These are phyloP conservation scores for Oryzias melastigma DNA, from an alignment of 2,113 vertebrate species.

Conservation along the genomic window DNA sequence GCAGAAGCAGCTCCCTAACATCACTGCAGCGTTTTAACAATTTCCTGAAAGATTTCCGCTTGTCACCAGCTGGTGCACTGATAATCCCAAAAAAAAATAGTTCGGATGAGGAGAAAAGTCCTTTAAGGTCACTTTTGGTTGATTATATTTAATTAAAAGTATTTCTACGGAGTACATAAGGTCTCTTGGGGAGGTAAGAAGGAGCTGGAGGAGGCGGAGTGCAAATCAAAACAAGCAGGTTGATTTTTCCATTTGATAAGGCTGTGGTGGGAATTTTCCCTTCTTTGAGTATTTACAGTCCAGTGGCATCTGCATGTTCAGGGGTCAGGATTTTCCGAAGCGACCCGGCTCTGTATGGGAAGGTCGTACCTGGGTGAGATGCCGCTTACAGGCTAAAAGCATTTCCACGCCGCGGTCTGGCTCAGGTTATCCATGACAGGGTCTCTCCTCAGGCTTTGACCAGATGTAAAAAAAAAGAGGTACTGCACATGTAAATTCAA, in stretches of 20 bases:
- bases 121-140: conserved; percentile 6
- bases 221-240: conserved; percentile 67
- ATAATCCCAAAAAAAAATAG: background rate
- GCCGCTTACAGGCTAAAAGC: conserved; percentile 16
- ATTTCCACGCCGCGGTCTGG: conserved; percentile 10
- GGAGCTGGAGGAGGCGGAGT: conserved; percentile 23
- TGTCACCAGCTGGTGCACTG: background rate
- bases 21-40: conserved; percentile 28
- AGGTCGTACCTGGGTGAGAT: conserved; percentile 53
- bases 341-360: conserved; percentile 26
- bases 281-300: conserved; percentile 65
- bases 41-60: conserved; percentile 13
- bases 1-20: conserved; percentile 12
- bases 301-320: conserved; percentile 44
- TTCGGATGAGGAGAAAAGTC: background rate
- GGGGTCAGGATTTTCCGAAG: conserved; percentile 61
- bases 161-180: conserved; percentile 3
- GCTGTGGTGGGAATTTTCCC: conserved; percentile 44
- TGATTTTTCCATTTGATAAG: conserved; percentile 73
- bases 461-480: background rate
- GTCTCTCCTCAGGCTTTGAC: background rate
- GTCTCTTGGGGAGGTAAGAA: conserved; percentile 22
- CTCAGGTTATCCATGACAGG: background rate
- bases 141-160: conserved; percentile 15
- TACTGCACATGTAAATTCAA: too few relatives aligned